These are phyloP conservation scores for Notarius quadriscutis DNA, from an alignment of 2,113 vertebrate species.

Conservation along the genomic window DNA sequence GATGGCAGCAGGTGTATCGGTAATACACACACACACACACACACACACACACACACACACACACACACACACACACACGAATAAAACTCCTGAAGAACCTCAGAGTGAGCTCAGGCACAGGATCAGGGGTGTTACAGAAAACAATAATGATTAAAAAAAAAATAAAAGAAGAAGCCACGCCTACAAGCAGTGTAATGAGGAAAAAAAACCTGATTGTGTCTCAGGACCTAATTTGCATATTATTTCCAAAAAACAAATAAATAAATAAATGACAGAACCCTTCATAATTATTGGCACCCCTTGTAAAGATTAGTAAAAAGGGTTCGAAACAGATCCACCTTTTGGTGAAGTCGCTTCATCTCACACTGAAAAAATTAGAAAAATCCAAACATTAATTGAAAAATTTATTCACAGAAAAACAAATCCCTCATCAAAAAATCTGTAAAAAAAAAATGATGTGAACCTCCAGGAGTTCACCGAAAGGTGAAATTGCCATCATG, in stretches of 20 bases:
- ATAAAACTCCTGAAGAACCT: background rate
- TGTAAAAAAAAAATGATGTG: no score
- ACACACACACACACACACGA: background rate
- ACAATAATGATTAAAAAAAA: background rate
- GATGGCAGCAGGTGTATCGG: conserved; percentile 87
- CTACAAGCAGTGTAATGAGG: background rate
- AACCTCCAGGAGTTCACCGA: background rate
- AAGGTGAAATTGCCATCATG: background rate
- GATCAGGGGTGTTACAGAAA: background rate
- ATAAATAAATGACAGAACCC: no score
- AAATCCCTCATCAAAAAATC: no score
- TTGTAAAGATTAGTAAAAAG: no score
- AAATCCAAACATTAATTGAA: no score
- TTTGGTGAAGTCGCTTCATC: no score
- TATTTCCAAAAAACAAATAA: background rate
- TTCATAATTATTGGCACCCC: no score
- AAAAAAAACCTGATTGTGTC: background rate
- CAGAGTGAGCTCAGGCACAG: background rate
- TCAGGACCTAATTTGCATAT: background rate
- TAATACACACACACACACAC: conserved; percentile 64
- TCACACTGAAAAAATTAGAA: no score
- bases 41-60: background rate
- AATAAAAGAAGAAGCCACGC: background rate
- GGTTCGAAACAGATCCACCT: no score
- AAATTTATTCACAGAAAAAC: no score